Conservation (phyloP, 2,888 invertebrate species). For the Perithous albicinctus region DNA sequence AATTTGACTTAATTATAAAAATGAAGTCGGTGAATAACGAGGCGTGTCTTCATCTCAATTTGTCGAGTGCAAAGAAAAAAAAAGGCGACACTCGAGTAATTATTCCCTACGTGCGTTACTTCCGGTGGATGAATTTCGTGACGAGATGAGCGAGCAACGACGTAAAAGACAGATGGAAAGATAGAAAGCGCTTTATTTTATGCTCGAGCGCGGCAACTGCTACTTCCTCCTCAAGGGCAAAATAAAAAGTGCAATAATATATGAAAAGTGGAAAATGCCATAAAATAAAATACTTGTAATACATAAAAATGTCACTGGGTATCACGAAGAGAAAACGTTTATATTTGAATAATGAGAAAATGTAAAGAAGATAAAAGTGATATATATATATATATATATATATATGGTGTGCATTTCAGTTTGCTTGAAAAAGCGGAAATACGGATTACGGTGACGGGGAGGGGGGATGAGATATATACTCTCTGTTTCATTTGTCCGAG, state of each 20-base stretch:
- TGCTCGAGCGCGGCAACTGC: not conserved
- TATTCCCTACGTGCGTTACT: constrained; percentile 38
- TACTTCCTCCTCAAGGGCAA: not conserved
- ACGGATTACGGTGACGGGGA: not conserved
- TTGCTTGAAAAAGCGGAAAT: not conserved
- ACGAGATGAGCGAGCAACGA: constrained; percentile 3
- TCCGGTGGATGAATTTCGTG: constrained; percentile 37
- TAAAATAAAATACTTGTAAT: not conserved
- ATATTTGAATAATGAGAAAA: not conserved
- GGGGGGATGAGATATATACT: no score
- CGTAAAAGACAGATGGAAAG: constrained; percentile 10
- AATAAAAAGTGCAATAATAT: not conserved
- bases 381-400: no score
- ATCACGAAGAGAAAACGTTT: not conserved
- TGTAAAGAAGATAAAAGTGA: not conserved
- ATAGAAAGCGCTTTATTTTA: constrained; percentile 16
- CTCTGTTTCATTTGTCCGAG: constrained; percentile 11
- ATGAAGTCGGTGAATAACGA: constrained; percentile 65
- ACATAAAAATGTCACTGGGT: not conserved
- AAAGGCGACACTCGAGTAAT: constrained; percentile 9
- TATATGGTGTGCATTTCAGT: not conserved
- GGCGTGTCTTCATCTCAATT: constrained; percentile 51
- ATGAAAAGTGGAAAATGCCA: not conserved
- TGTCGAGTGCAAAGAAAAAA: constrained; percentile 43
- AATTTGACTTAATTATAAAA: not conserved